phyloP scores from a whole-genome alignment of 2,797 vertebrate species.

The Tachyglossus aculeatus region DNA sequence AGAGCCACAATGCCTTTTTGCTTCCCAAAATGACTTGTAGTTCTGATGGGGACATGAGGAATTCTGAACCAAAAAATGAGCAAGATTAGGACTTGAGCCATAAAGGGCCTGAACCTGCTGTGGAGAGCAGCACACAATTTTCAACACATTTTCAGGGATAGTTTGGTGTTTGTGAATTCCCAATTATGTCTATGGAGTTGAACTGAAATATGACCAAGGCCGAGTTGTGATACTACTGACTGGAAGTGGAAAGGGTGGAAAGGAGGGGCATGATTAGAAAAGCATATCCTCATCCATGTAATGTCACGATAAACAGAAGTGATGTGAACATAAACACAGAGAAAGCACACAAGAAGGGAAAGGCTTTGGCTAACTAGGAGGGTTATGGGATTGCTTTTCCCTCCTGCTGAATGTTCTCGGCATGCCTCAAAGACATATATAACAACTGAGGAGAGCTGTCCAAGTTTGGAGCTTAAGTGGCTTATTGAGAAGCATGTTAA shows the following conservation, averaged over 20 bases:
- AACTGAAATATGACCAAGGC: conserved; percentile 23
- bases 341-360: not conserved
- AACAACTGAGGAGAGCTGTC: conserved; percentile 24
- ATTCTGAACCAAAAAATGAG: not conserved
- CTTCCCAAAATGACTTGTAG: conserved; percentile 14
- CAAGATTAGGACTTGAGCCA: conserved; percentile 11
- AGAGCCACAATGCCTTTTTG: conserved; percentile 14
- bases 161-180: conserved; percentile 17
- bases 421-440: conserved; percentile 22
- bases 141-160: conserved; percentile 4
- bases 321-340: conserved; percentile 10
- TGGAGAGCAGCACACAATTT: conserved; percentile 11
- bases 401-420: conserved; percentile 25
- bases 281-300: not conserved
- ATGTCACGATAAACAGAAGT: conserved; percentile 8
- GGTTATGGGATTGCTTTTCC: conserved; percentile 28
- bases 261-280: conserved; percentile 1
- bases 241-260: not conserved
- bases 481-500: conserved; percentile 50
- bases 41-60: conserved; percentile 17
- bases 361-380: conserved; percentile 20
- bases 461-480: conserved; percentile 45
- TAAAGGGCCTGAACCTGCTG: conserved; percentile 4
- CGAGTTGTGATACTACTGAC: conserved; percentile 19
- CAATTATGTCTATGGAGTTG: conserved; percentile 38